phyloP scores from a whole-genome alignment of 2,888 invertebrate species.

The Drosophila parthenogenetica region DNA sequence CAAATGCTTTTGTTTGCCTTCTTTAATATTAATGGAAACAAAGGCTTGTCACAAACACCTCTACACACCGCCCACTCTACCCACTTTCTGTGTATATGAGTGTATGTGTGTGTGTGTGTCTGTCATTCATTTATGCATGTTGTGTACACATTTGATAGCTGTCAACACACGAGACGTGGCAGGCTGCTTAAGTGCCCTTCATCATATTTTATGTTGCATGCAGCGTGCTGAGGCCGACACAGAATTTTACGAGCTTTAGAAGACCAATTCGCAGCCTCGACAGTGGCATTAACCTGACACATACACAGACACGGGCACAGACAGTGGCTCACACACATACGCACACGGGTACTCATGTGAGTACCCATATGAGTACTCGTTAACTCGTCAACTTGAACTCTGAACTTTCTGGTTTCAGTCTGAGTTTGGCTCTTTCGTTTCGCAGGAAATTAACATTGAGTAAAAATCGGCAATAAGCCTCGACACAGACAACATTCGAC shows the following conservation, averaged over 20 bases:
- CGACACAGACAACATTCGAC: slow-evolving; percentile 18
- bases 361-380: slow-evolving; percentile 36
- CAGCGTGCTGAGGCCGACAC: slow-evolving; percentile 28
- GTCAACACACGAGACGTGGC: slow-evolving; percentile 59
- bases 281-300: slow-evolving; percentile 57
- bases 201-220: slow-evolving; percentile 75
- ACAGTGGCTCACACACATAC: neutral
- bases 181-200: slow-evolving; percentile 71
- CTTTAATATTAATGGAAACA: slow-evolving; percentile 75
- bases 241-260: slow-evolving; percentile 66
- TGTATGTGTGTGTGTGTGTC: slow-evolving; percentile 28
- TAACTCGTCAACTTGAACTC: slow-evolving; percentile 54
- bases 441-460: slow-evolving; percentile 73
- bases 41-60: slow-evolving; percentile 49
- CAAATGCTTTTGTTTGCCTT: slow-evolving; percentile 52
- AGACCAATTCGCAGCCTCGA: slow-evolving; percentile 61
- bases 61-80: slow-evolving; percentile 13
- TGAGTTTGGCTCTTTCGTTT: slow-evolving; percentile 41
- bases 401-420: slow-evolving; percentile 28
- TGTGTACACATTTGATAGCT: slow-evolving; percentile 75
- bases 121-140: slow-evolving; percentile 73
- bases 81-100: neutral
- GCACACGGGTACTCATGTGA: slow-evolving; percentile 21
- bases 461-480: slow-evolving; percentile 66
- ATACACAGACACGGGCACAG: neutral